Percentiles rank a stretch among this genome's conserved stretches.
These are phyloP conservation scores for Helleia helle DNA, from an alignment of 2,888 invertebrate species.

Conservation along the genomic window DNA sequence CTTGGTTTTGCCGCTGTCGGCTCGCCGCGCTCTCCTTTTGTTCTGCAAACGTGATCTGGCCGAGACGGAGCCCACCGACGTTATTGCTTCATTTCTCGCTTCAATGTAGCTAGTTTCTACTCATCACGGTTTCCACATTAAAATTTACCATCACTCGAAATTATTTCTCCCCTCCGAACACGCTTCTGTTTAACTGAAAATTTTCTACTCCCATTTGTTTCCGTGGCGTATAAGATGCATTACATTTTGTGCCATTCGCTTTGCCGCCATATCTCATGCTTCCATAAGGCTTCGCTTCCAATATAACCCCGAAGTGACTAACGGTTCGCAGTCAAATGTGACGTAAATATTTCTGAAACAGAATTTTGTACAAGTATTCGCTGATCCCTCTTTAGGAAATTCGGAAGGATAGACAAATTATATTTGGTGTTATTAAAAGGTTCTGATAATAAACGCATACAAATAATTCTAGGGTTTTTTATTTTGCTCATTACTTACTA, in stretches of 20 bases:
- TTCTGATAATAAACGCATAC: no score
- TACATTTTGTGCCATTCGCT: slow-evolving; percentile 46
- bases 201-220: slow-evolving; percentile 46
- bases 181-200: slow-evolving; percentile 31
- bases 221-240: slow-evolving; percentile 44
- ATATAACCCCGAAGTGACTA: slow-evolving; percentile 47
- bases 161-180: slow-evolving; percentile 35
- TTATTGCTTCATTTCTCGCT: slow-evolving; percentile 53
- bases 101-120: slow-evolving; percentile 53
- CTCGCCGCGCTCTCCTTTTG: slow-evolving; percentile 57
- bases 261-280: slow-evolving; percentile 42
- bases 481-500: no score
- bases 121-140: slow-evolving; percentile 46
- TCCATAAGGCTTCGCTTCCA: slow-evolving; percentile 46
- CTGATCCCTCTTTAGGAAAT: slow-evolving; percentile 8
- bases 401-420: slow-evolving; percentile 12
- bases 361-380: slow-evolving; percentile 13
- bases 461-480: no score
- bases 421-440: slow-evolving; percentile 8
- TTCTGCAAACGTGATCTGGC: slow-evolving; percentile 66
- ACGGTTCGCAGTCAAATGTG: slow-evolving; percentile 32
- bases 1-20: slow-evolving; percentile 44
- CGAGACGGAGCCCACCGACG: slow-evolving; percentile 58
- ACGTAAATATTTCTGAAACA: slow-evolving; percentile 22
- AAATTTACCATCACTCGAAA: slow-evolving; percentile 43